Percentiles rank a stretch among this genome's conserved stretches.
Evolutionary conservation across 2,888 invertebrate species (phyloP).

Genomic region (Aphrophora alni): DNA sequence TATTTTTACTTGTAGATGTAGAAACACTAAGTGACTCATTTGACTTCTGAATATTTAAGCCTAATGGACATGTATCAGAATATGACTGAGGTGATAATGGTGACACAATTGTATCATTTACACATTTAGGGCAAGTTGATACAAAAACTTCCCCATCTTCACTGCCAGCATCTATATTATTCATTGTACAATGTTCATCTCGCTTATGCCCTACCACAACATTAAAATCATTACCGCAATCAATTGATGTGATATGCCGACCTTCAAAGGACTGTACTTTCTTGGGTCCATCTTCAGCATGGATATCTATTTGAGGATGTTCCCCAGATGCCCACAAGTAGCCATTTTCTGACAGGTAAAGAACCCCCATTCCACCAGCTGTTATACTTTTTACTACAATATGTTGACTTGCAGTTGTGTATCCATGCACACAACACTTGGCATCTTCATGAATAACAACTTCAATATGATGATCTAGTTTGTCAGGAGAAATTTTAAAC

Average conservation of each 20-base stretch:
- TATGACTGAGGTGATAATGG: constrained; percentile 67
- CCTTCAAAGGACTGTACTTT: constrained; percentile 73
- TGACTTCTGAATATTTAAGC: constrained; percentile 65
- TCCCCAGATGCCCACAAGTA: constrained; percentile 73
- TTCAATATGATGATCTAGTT: constrained; percentile 65
- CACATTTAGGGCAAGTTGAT: constrained; percentile 70
- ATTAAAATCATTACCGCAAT: constrained; percentile 79
- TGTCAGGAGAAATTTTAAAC: constrained; percentile 62
- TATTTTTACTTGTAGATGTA: constrained; percentile 63
- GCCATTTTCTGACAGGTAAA: constrained; percentile 70
- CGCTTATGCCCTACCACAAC: constrained; percentile 68
- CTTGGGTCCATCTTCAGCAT: constrained; percentile 63
- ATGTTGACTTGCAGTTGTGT: constrained; percentile 66
- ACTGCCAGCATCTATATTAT: constrained; percentile 62
- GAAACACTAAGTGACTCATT: constrained; percentile 65
- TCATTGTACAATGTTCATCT: constrained; percentile 66
- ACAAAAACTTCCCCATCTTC: constrained; percentile 60
- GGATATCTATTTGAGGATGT: constrained; percentile 71
- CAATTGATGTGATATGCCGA: constrained; percentile 70
- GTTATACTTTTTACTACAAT: constrained; percentile 69
- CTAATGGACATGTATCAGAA: constrained; percentile 69
- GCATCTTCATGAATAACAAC: constrained; percentile 68
- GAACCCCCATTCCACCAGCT: constrained; percentile 66
- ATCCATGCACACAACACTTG: constrained; percentile 70
- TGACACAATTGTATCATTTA: constrained; percentile 64